A percentile compares a stretch with the other conserved stretches of the same genome.
phyloP scores from a whole-genome alignment of 2,888 invertebrate genomes.

The Rhopalosiphum nymphaeae region DNA sequence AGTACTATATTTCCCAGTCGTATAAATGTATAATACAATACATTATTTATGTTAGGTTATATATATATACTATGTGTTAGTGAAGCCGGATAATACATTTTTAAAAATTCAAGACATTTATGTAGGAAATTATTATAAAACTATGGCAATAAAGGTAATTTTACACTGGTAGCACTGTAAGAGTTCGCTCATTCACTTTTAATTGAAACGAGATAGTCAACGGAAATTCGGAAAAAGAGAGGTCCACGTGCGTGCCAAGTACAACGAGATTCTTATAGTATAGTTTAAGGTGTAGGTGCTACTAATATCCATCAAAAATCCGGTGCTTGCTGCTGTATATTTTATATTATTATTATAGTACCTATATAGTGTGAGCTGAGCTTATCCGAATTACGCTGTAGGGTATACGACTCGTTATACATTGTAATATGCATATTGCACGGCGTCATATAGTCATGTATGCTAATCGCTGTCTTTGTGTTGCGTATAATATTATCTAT shows the following conservation, averaged over 20 bases:
- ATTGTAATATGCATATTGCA: not conserved
- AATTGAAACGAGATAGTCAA: not conserved
- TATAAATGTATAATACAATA: no score
- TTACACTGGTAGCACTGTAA: not conserved
- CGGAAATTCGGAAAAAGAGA: not conserved
- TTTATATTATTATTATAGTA: not conserved
- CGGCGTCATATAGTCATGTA: not conserved
- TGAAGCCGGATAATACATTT: not conserved
- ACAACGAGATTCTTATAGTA: not conserved
- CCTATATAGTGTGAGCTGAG: not conserved
- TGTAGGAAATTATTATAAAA: not conserved
- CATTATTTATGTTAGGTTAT: no score
- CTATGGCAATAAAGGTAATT: not conserved
- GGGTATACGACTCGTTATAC: not conserved
- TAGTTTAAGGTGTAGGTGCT: not conserved
- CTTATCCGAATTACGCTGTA: slow-evolving; percentile 2
- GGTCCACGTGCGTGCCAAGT: not conserved
- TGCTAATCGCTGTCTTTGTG: not conserved
- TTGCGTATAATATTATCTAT: not conserved
- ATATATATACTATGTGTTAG: not conserved
- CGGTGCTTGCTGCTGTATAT: not conserved
- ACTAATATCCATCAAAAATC: not conserved
- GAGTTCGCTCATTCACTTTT: not conserved
- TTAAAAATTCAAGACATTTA: not conserved
- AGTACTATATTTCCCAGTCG: not conserved